Conservation (phyloP, 2,888 invertebrate species). For the Steinernema carpocapsae region DNA sequence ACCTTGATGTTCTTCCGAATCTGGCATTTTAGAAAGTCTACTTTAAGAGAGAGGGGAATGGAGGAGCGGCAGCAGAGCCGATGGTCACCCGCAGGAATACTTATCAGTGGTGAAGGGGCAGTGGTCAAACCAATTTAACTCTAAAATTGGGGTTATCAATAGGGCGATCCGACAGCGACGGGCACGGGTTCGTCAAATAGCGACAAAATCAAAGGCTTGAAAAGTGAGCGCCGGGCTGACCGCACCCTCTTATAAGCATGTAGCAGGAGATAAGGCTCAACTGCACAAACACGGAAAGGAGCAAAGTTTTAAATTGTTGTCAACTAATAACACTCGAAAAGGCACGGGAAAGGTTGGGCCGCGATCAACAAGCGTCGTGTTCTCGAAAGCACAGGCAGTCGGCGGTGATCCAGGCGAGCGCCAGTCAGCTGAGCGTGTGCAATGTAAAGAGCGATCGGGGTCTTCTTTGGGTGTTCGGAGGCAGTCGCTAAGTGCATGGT, state of each 20-base stretch:
- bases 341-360: background rate
- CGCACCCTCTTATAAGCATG: slow-evolving; percentile 10
- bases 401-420: background rate
- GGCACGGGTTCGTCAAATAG: slow-evolving; percentile 4
- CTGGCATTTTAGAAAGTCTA: background rate
- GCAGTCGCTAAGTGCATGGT: too few species aligned
- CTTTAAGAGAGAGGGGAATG: background rate
- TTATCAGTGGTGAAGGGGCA: slow-evolving; percentile 31
- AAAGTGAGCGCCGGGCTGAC: background rate
- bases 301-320: slow-evolving; percentile 23
- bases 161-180: background rate
- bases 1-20: slow-evolving; percentile 3
- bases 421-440: too few species aligned
- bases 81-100: slow-evolving; percentile 13
- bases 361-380: background rate
- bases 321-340: background rate
- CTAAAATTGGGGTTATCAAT: slow-evolving; percentile 12
- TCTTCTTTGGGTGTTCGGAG: too few species aligned
- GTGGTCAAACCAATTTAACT: slow-evolving; percentile 32
- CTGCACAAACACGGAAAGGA: slow-evolving; percentile 17
- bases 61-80: background rate
- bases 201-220: slow-evolving; percentile 8
- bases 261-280: background rate
- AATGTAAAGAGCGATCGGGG: too few species aligned
- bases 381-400: background rate